Conservation (phyloP, 2,888 invertebrate genomes). For the Hirtodrosophila histrioides region DNA sequence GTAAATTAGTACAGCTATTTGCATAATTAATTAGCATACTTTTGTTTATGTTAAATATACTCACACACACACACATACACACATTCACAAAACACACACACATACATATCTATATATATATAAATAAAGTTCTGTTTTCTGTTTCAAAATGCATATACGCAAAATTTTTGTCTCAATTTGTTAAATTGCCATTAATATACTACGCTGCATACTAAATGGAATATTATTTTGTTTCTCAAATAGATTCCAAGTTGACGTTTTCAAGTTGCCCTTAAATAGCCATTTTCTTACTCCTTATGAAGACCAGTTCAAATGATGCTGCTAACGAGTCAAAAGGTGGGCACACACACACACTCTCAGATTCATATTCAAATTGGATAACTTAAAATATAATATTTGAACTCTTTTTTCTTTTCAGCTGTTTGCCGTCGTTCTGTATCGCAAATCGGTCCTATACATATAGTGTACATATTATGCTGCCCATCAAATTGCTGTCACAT, state of each 20-base stretch:
- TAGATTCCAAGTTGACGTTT: conserved; percentile 56
- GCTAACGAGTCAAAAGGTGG: conserved; percentile 47
- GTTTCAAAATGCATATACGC: conserved; percentile 72
- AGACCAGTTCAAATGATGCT: conserved; percentile 32
- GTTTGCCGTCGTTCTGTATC: conserved; percentile 61
- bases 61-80: conserved; percentile 16
- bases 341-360: background rate
- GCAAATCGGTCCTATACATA: conserved; percentile 50
- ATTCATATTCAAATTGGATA: too few relatives aligned
- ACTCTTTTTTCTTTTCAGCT: conserved; percentile 45
- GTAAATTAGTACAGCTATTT: conserved; percentile 35
- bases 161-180: conserved; percentile 13
- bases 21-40: conserved; percentile 41
- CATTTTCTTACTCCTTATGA: conserved; percentile 11
- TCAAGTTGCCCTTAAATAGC: conserved; percentile 33
- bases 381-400: background rate
- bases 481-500: conserved; percentile 69
- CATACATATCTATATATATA: conserved; percentile 33
- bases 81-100: conserved; percentile 29
- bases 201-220: background rate
- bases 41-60: conserved; percentile 59
- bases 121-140: conserved; percentile 82
- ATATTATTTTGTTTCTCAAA: background rate
- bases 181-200: background rate
- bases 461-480: conserved; percentile 55